Percentiles rank a stretch among this genome's conserved stretches.
phyloP scores from a whole-genome alignment of 2,888 invertebrate species.

The Mimas tiliae region DNA sequence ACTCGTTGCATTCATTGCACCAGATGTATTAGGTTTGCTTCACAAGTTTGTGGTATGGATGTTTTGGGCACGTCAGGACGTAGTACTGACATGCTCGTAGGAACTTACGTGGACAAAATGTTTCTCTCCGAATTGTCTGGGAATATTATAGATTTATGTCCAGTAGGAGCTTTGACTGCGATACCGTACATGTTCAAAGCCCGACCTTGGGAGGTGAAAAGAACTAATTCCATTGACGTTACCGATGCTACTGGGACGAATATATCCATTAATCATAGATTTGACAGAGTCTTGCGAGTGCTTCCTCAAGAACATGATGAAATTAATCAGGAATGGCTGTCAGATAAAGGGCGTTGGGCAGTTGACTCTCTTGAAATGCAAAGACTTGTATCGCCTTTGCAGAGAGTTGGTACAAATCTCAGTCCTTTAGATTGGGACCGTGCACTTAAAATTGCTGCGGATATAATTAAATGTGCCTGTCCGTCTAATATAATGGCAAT shows the following conservation, averaged over 20 bases:
- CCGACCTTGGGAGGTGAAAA: slow-evolving; percentile 98
- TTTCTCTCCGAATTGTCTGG: slow-evolving; percentile 98
- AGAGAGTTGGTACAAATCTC: slow-evolving; percentile 89
- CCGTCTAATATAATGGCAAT: slow-evolving; percentile 81
- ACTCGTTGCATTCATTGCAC: slow-evolving; percentile 99
- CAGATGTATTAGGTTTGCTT: slow-evolving; percentile 97
- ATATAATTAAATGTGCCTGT: slow-evolving; percentile 85
- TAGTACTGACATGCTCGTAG: slow-evolving; percentile 98
- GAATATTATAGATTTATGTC: slow-evolving; percentile 99
- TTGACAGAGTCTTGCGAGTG: slow-evolving; percentile 65
- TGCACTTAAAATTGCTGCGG: slow-evolving; percentile 89
- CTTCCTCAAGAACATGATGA: slow-evolving; percentile 74
- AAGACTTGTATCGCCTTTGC: slow-evolving; percentile 96
- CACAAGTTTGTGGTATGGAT: slow-evolving; percentile 98
- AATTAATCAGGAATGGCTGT: slow-evolving; percentile 98
- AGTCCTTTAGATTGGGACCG: slow-evolving; percentile 96
- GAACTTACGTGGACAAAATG: slow-evolving; percentile 99
- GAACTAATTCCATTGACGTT: slow-evolving; percentile 82
- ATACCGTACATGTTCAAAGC: slow-evolving; percentile 98
- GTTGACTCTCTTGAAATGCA: slow-evolving; percentile 98
- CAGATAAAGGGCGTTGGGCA: slow-evolving; percentile 98
- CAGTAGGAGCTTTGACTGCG: slow-evolving; percentile 98
- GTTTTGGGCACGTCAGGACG: slow-evolving; percentile 96
- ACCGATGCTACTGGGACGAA: slow-evolving; percentile 78
- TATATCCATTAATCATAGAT: slow-evolving; percentile 65